Conservation (phyloP, 2,113 vertebrate species). For the Meles meles region DNA sequence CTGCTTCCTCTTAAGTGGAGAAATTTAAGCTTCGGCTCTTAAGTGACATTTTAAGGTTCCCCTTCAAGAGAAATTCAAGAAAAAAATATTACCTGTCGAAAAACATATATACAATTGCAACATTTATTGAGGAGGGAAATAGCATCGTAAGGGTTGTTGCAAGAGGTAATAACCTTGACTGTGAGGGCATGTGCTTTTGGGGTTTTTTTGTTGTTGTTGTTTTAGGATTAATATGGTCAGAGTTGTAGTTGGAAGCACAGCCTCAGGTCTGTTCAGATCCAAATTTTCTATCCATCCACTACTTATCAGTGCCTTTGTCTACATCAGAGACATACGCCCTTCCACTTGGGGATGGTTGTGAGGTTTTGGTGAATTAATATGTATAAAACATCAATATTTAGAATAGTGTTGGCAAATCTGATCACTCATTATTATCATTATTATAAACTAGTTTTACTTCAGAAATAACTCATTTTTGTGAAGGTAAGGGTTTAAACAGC, state of each 20-base stretch:
- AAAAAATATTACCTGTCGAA: background rate
- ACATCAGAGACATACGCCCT: background rate
- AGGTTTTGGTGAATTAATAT: background rate
- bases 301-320: background rate
- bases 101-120: background rate
- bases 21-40: background rate
- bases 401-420: background rate
- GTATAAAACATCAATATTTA: background rate
- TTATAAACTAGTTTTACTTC: background rate
- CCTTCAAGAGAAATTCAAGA: background rate
- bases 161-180: background rate
- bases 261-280: background rate
- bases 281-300: background rate
- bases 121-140: background rate
- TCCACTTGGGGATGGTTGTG: background rate
- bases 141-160: background rate
- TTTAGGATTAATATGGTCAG: background rate
- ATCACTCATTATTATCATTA: background rate
- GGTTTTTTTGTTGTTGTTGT: background rate
- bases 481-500: background rate
- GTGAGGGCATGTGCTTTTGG: fast-evolving
- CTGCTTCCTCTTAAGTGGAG: background rate
- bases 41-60: background rate
- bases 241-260: background rate
- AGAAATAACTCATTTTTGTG: background rate